Percentiles rank a stretch among this genome's conserved stretches.
phyloP scores from a whole-genome alignment of 2,797 vertebrate species.

The Anas acuta region DNA sequence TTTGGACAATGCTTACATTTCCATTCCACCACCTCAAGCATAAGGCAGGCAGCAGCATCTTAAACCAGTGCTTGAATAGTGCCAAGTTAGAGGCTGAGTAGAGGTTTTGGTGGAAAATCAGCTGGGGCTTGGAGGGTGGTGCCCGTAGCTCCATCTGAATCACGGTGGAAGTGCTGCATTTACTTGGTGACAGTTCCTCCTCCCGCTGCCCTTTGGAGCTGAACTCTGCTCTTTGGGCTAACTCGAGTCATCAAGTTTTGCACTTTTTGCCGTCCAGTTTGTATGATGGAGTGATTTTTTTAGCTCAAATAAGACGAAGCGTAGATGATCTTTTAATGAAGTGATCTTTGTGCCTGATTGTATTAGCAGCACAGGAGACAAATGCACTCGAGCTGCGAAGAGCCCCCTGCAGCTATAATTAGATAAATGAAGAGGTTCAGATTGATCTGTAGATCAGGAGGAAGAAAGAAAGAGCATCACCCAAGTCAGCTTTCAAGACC shows the following conservation, averaged over 20 bases:
- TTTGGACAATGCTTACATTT: not conserved
- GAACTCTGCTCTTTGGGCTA: not conserved
- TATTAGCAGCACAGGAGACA: slow-evolving; percentile 57
- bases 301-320: slow-evolving; percentile 8
- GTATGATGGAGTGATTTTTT: not conserved
- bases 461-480: not conserved
- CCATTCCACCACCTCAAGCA: not conserved
- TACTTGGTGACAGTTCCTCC: not conserved
- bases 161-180: not conserved
- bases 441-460: slow-evolving; percentile 40
- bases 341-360: slow-evolving; percentile 56
- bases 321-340: slow-evolving; percentile 62
- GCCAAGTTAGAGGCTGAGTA: not conserved
- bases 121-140: not conserved
- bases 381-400: slow-evolving; percentile 2
- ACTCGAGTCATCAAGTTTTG: not conserved
- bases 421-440: slow-evolving; percentile 48
- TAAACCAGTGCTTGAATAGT: not conserved
- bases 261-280: not conserved
- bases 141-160: not conserved
- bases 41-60: not conserved
- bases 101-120: not conserved
- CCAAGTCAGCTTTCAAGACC: not conserved
- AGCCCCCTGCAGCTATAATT: slow-evolving; percentile 49
- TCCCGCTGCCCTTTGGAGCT: slow-evolving; percentile 7